phyloP scores from a whole-genome alignment of 2,113 vertebrate genomes.

The Polypterus bichir region DNA sequence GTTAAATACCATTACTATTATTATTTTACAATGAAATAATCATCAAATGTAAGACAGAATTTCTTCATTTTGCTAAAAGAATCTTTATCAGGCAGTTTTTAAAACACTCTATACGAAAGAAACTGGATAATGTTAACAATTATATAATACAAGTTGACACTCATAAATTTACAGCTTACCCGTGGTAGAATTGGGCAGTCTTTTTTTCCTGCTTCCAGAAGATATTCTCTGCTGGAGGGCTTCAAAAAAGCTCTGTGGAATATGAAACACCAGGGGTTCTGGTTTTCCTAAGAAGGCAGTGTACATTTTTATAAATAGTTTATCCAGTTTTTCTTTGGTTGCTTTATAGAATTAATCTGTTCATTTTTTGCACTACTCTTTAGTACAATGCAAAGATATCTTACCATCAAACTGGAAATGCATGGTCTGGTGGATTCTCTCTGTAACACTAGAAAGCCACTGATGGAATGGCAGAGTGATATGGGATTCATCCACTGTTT shows the following conservation, averaged over 20 bases:
- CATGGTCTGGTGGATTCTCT: conserved; percentile 86
- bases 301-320: background rate
- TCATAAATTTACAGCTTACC: conserved; percentile 33
- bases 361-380: background rate
- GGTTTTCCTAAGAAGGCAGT: conserved; percentile 58
- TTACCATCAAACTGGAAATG: conserved; percentile 84
- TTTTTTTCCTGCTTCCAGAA: conserved; percentile 70
- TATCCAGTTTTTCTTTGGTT: too few species aligned
- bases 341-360: background rate
- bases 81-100: too few species aligned
- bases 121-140: too few species aligned
- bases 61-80: too few species aligned
- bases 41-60: too few species aligned
- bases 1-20: too few species aligned
- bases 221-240: conserved; percentile 78
- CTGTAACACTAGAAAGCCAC: conserved; percentile 76
- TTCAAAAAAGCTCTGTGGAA: conserved; percentile 81
- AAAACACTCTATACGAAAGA: too few species aligned
- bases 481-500: conserved; percentile 60
- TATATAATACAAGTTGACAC: too few species aligned
- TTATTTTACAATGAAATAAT: too few species aligned
- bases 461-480: conserved; percentile 72
- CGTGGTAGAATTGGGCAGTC: conserved; percentile 80
- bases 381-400: background rate
- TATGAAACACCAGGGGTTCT: conserved; percentile 73